Evolutionary conservation across 2,888 invertebrate species (phyloP), one percentile per base, ranked within the genome.

Genomic region (Periphyllus acericola): DNA sequence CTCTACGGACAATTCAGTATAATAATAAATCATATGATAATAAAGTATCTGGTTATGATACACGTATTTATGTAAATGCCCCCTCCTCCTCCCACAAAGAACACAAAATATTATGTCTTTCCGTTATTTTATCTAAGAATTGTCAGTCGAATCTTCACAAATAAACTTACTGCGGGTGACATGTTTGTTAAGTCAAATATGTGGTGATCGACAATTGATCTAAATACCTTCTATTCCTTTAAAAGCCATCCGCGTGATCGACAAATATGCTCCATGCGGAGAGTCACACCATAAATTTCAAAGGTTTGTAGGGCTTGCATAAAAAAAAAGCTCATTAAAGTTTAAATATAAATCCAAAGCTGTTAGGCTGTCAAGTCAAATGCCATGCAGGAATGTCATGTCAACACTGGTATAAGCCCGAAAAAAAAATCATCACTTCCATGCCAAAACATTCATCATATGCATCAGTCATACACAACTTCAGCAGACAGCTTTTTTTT

Each of bases 391-490:
- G 29, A 29, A 68, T 29, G 68, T 29, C 68, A 29, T 25, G 11
- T 68, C 29, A n/a, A 68, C 68, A 68, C n/a, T 8, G 66, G n/a
- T n/a, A 66, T 66, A 8, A n/a, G n/a, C n/a, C 8, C 66, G 19
- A 3, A 8, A n/a, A 66, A 66, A 66, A 66, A 66, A 66, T 21
- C 66, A n/a, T 66, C 6, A n/a, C 55, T 66, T 66, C n/a, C 68
- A n/a, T 29, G 68, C 68, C 9, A 68, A 68, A 68, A n/a, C 68
- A 68, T 68, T 68, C 68, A 68, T 68, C 68, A 68, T 68, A 68
- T 68, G 68, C n/a, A 68, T n/a, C 68, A 66, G 29, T 68, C 29
- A 29, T 9, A 29, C 29, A 25, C 60, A 25, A 60, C 60, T 60
- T 21, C 60, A 60, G 60, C 60, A 4, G 60, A 60, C 60, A 60